Conservation (phyloP, 2,113 vertebrate species). For the Xenus cinereus region DNA sequence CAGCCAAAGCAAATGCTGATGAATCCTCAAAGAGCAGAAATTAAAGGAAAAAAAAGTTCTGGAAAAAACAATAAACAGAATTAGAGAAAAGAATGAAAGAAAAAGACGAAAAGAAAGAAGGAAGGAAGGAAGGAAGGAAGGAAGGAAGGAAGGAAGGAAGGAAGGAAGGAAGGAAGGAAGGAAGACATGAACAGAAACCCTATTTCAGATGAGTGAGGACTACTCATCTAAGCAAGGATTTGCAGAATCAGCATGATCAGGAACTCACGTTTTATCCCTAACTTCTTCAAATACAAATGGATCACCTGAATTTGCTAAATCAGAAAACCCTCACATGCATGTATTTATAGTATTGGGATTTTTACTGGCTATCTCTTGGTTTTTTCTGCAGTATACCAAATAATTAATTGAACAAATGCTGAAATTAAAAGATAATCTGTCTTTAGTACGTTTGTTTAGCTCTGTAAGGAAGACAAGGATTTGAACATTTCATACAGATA, state of each 20-base stretch:
- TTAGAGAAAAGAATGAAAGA: not conserved
- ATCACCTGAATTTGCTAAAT: not conserved
- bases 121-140: too few relatives aligned
- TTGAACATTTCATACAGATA: not conserved
- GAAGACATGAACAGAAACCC: not conserved
- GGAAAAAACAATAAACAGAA: not conserved
- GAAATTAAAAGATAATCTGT: not conserved
- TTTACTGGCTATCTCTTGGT: not conserved
- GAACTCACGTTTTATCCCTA: not conserved
- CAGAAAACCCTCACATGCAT: not conserved
- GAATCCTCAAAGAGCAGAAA: not conserved
- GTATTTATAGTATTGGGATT: not conserved
- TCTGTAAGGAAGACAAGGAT: not conserved
- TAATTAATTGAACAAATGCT: not conserved
- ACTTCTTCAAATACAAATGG: not conserved
- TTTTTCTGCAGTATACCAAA: not conserved
- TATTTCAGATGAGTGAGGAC: not conserved
- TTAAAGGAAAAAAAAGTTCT: not conserved
- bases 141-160: not conserved
- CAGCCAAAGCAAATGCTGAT: not conserved
- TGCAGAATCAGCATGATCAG: not conserved
- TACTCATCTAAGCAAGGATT: not conserved
- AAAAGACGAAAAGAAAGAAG: not conserved
- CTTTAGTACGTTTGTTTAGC: not conserved
- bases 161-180: too few relatives aligned